Evolutionary conservation across 2,113 vertebrate genomes (phyloP).

Genomic region (Notothenia coriiceps): DNA sequence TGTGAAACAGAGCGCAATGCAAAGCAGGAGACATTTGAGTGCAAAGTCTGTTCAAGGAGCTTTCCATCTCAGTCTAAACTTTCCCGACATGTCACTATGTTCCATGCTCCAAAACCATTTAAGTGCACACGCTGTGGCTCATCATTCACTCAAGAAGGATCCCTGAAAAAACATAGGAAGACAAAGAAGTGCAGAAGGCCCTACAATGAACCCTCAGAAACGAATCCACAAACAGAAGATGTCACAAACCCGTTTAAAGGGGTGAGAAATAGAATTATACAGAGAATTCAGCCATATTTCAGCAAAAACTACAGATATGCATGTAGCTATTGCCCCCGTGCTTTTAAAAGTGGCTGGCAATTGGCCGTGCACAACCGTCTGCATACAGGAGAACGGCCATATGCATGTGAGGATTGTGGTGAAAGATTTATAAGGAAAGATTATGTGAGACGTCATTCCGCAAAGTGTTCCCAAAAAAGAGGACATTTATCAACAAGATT

Average conservation of each 20-base stretch:
- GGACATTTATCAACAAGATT: slow-evolving; percentile 45
- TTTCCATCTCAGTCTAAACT: slow-evolving; percentile 72
- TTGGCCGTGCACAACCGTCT: slow-evolving; percentile 74
- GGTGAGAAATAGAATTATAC: slow-evolving; percentile 58
- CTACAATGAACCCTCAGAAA: neutral
- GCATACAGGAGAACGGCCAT: slow-evolving; percentile 85
- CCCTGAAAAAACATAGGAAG: slow-evolving; percentile 70
- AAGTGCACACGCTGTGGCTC: slow-evolving; percentile 73
- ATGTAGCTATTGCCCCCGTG: slow-evolving; percentile 79
- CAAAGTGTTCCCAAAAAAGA: slow-evolving; percentile 70
- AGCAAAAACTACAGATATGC: slow-evolving; percentile 66
- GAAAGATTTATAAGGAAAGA: slow-evolving; percentile 82
- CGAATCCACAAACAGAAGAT: slow-evolving; percentile 35
- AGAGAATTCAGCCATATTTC: slow-evolving; percentile 70
- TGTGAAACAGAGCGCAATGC: slow-evolving; percentile 1
- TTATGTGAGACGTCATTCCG: slow-evolving; percentile 80
- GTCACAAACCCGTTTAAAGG: slow-evolving; percentile 26
- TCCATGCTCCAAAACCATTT: slow-evolving; percentile 73
- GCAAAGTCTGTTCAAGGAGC: slow-evolving; percentile 72
- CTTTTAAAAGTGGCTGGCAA: slow-evolving; percentile 68
- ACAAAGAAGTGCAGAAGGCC: slow-evolving; percentile 52
- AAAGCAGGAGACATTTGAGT: slow-evolving; percentile 59
- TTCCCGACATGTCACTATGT: slow-evolving; percentile 75
- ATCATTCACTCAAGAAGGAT: slow-evolving; percentile 64
- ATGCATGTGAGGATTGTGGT: slow-evolving; percentile 78